Evolutionary conservation across 1,140 invertebrate genomes (phyloP).

Genomic region (Bacillus rossius): DNA sequence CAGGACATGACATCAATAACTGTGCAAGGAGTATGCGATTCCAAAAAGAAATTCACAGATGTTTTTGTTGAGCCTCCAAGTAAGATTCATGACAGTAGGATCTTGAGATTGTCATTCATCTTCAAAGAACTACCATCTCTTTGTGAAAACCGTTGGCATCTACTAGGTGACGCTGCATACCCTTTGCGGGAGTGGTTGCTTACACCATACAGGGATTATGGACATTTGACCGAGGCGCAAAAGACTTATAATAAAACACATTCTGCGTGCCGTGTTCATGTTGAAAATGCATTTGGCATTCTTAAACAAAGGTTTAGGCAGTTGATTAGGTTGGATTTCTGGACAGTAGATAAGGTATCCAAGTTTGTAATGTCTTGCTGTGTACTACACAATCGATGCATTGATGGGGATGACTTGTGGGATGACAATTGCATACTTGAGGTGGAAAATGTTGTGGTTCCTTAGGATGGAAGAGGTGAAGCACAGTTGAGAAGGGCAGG

Average conservation of each 20-base stretch:
- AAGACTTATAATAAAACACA: constrained; percentile 29
- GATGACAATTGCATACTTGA: not conserved
- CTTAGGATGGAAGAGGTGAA: not conserved
- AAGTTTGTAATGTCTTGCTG: not conserved
- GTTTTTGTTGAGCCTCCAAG: constrained; percentile 28
- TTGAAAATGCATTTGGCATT: constrained; percentile 32
- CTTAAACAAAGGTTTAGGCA: not conserved
- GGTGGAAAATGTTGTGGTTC: not conserved
- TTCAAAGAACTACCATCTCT: constrained; percentile 6
- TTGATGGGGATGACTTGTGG: not conserved
- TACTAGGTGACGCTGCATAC: constrained; percentile 38
- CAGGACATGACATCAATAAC: constrained; percentile 28
- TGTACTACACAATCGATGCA: not conserved
- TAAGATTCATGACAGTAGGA: constrained; percentile 29
- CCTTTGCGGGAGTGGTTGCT: constrained; percentile 29
- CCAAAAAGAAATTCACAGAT: constrained; percentile 26
- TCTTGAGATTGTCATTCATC: constrained; percentile 25
- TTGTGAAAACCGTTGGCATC: constrained; percentile 18
- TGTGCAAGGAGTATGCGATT: constrained; percentile 31
- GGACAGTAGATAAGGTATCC: not conserved
- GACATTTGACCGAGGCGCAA: constrained; percentile 28
- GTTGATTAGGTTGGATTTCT: not conserved
- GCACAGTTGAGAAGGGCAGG: not conserved
- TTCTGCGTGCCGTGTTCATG: constrained; percentile 25
- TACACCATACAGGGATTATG: constrained; percentile 32